Evolutionary conservation across 2,797 vertebrate species (phyloP).

Genomic region (Scomberomorus guttatus): DNA sequence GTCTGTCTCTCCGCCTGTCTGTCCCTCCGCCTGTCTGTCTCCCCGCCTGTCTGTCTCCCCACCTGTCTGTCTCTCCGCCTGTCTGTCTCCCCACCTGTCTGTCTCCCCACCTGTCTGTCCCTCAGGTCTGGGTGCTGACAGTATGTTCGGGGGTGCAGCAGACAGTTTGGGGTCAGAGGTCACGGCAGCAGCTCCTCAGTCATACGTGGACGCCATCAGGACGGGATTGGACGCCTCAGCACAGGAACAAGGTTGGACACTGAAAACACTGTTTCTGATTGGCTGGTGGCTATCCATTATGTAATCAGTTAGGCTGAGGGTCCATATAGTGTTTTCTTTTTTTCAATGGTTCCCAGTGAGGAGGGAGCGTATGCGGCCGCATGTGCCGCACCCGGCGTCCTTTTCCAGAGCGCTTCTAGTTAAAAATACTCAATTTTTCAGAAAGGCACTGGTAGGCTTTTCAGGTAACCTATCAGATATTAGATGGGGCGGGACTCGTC

Average conservation of each 20-base stretch:
- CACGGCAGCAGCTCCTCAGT: constrained; percentile 79
- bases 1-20: background rate
- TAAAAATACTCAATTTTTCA: too few relatives aligned
- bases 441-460: too few relatives aligned
- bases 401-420: too few relatives aligned
- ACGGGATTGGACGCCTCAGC: constrained; percentile 86
- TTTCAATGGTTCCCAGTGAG: too few relatives aligned
- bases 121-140: constrained; percentile 49
- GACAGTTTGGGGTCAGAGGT: constrained; percentile 33
- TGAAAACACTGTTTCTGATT: background rate
- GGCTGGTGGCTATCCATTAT: background rate
- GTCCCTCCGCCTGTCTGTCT: background rate
- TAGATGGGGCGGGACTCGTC: too few relatives aligned
- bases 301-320: background rate
- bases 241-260: constrained; percentile 55
- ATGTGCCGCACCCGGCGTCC: too few relatives aligned
- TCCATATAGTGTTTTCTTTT: too few relatives aligned
- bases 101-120: constrained; percentile 22
- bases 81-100: background rate
- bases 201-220: constrained; percentile 94
- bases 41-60: background rate
- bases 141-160: constrained; percentile 66
- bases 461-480: too few relatives aligned
- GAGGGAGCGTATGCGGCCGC: too few relatives aligned
- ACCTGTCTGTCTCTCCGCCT: background rate